phyloP scores from a whole-genome alignment of 1,140 invertebrate genomes.

The Halotydeus destructor region DNA sequence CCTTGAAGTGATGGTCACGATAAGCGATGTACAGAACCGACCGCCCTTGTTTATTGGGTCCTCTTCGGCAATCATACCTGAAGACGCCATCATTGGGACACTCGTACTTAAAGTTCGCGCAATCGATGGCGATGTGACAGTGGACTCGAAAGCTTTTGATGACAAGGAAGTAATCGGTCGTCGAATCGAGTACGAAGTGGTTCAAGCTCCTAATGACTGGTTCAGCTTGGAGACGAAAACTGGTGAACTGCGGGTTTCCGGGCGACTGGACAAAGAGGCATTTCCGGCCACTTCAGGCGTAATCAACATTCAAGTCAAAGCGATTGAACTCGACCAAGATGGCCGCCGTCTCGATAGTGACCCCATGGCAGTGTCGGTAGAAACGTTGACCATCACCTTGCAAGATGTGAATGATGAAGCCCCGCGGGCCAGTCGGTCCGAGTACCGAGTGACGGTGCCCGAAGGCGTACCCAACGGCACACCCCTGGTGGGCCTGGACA shows the following conservation, averaged over 20 bases:
- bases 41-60: slow-evolving; percentile 52
- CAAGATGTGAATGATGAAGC: slow-evolving; percentile 84
- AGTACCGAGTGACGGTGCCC: slow-evolving; percentile 49
- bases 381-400: slow-evolving; percentile 49
- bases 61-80: slow-evolving; percentile 50
- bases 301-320: slow-evolving; percentile 35
- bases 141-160: background rate
- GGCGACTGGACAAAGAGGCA: slow-evolving; percentile 58
- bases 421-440: slow-evolving; percentile 32
- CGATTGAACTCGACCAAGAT: slow-evolving; percentile 1
- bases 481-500: slow-evolving; percentile 53
- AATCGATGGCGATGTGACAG: slow-evolving; percentile 43
- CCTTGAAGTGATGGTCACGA: slow-evolving; percentile 46
- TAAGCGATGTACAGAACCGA: slow-evolving; percentile 37
- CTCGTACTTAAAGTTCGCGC: slow-evolving; percentile 53
- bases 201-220: slow-evolving; percentile 60
- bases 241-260: slow-evolving; percentile 57
- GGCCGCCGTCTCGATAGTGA: slow-evolving; percentile 38
- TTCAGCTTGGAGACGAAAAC: slow-evolving; percentile 51
- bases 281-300: slow-evolving; percentile 51
- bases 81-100: slow-evolving; percentile 58
- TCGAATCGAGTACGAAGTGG: background rate
- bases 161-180: background rate
- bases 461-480: slow-evolving; percentile 62
- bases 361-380: slow-evolving; percentile 12